Conservation (phyloP, 1,140 invertebrate species). For the Pristionchus pacificus region DNA sequence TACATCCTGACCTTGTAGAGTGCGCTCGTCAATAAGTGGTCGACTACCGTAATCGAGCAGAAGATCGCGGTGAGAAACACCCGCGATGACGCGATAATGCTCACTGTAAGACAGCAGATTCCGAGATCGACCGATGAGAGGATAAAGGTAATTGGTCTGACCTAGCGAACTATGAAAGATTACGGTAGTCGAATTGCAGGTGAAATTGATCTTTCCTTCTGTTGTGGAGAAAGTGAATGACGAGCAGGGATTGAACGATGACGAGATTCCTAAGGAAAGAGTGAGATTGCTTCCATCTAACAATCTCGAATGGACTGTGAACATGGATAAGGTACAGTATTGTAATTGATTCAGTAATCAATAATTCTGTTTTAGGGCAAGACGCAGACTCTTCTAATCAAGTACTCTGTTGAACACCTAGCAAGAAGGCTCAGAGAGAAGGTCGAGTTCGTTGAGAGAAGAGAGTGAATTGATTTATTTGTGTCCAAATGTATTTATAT, state of each 20-base stretch:
- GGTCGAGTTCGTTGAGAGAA: too few relatives aligned
- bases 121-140: constrained; percentile 59
- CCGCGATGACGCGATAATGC: constrained; percentile 44
- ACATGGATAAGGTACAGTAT: too few relatives aligned
- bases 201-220: constrained; percentile 46
- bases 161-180: too few relatives aligned
- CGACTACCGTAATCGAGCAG: constrained; percentile 51
- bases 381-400: too few relatives aligned
- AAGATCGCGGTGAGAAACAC: constrained; percentile 58
- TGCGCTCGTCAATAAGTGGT: constrained; percentile 48
- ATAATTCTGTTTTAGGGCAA: too few relatives aligned
- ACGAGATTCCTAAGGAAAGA: constrained; percentile 33
- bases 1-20: too few relatives aligned
- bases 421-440: too few relatives aligned
- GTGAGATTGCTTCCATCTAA: constrained; percentile 49
- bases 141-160: constrained; percentile 56
- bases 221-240: constrained; percentile 28
- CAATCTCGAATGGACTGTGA: constrained; percentile 59
- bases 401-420: too few relatives aligned
- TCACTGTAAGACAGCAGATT: constrained; percentile 58
- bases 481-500: too few relatives aligned
- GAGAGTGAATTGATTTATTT: too few relatives aligned
- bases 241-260: constrained; percentile 17
- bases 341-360: too few relatives aligned
- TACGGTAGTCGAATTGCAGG: too few relatives aligned